Evolutionary conservation across 2,797 vertebrate species (phyloP), one percentile per base, ranked within the genome.

Genomic region (Dicrostonyx torquatus): DNA sequence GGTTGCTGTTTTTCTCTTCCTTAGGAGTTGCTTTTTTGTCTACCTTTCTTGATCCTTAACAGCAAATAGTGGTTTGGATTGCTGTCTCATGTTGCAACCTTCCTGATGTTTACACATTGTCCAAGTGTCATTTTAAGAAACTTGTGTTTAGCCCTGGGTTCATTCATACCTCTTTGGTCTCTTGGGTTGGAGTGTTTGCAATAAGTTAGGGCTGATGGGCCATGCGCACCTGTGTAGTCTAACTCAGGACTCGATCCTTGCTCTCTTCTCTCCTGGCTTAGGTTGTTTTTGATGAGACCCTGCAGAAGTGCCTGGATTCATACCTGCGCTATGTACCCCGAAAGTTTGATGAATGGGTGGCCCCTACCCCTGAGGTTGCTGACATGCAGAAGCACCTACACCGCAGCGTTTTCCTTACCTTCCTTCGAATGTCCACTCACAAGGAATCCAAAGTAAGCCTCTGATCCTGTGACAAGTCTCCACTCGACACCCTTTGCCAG

Each of bases 371-470:
- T 0, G 98, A 98, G 0, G 98, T 99, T 87, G 97, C 97, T 0
- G 98, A 99, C 43, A 97, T 98, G 97, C 99, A 99, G 97, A 99
- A 98, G 15, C 97, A 97, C 26, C 96, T 99, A 60, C 99, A 99
- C 93, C 98, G 96, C 22, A 97, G 96, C 0, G 97, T 99, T 94
- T 99, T 99, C 97, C 98, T 99, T 96, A 99, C 99, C 53, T 99
- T 99, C 97, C 99, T 99, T 89, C 98, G 99, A 76, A 99, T 99
- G 99, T 99, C 99, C 88, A 99, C 99, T 0, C 99, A 99, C 97
- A 99, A 99, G 96, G 99, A 99, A 97, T 99, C 99, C 93, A 99
- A 99, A 99, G 99, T 99, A 85, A 95, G 96, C 62, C 91, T 53
- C 45, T 37, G 68, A 26, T 64, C 88, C 92, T 4, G 0, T 82